A percentile compares a stretch with the other conserved stretches of the same genome.
Conservation (phyloP, 2,113 vertebrate genomes). For the Bufo gargarizans region DNA sequence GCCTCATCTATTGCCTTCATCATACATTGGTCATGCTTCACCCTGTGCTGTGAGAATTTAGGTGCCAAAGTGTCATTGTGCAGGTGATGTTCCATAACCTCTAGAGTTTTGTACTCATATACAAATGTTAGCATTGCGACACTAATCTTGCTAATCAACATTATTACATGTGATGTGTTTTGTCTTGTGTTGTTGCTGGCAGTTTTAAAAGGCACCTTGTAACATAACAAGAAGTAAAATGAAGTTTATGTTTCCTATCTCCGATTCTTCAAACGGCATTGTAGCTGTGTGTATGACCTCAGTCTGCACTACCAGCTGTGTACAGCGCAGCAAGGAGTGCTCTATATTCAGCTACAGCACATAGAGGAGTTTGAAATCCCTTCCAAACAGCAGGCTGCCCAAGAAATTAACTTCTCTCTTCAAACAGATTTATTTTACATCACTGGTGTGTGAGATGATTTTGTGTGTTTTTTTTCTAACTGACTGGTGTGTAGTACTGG, state of each 20-base stretch:
- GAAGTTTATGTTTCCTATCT: constrained; percentile 23
- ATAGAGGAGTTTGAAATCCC: constrained; percentile 11
- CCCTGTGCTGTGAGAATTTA: neutral
- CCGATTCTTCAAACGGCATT: constrained; percentile 42
- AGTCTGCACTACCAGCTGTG: constrained; percentile 42
- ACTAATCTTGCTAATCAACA: neutral
- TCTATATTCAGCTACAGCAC: constrained; percentile 27
- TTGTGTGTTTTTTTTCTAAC: neutral
- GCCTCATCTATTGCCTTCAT: no score
- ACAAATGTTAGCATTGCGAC: neutral
- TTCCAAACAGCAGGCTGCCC: constrained; percentile 26
- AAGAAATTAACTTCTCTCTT: constrained; percentile 19
- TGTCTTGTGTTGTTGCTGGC: neutral
- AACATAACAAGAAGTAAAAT: constrained; percentile 38
- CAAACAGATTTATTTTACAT: constrained; percentile 28
- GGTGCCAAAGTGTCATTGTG: neutral
- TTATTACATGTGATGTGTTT: neutral
- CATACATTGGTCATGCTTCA: no score
- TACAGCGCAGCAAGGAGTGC: constrained; percentile 31
- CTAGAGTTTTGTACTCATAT: neutral
- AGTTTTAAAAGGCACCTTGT: constrained; percentile 41
- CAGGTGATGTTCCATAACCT: neutral
- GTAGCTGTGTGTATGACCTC: constrained; percentile 36
- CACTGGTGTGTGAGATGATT: constrained; percentile 4
- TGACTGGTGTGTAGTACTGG: neutral